Evolutionary conservation across 2,888 invertebrate genomes (phyloP), one percentile per base, ranked within the genome.

Genomic region (Watsonalla cultraria): DNA sequence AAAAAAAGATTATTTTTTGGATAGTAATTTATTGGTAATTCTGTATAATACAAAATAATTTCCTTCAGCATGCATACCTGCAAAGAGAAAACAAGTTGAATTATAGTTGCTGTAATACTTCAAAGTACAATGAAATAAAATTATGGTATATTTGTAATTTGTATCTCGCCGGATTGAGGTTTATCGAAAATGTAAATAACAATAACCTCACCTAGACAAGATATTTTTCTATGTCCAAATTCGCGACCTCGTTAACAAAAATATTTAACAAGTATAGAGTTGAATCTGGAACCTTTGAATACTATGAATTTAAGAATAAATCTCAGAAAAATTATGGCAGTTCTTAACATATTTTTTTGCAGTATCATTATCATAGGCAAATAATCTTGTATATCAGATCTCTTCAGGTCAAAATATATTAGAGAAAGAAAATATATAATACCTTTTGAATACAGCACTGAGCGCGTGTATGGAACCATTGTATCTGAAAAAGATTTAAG

Each of bases 121-220:
- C 11, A 11, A 11, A 8, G 5, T 9, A 8, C 9, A 42, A 42
- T 42, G 5, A 8, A 42, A 5, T 11, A 8, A 8, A 9, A 37
- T 5, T 37, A 37, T 4, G 2, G 8, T 50, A 47, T 51, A 52
- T 50, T 8, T 14, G 8, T 51, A 33, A n/a, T 35, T 54, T 86
- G 88, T 89, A 52, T 78, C 84, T 81, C 70, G 85, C 84, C 88
- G 89, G 91, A 91, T 91, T 91, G 91, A 88, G 89, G 87, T 76
- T 68, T 68, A 78, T 74, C 73, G 84, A 76, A 81, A 83, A 82
- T 81, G 15, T 59, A 66, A 59, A 39, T 78, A 76, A 76, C 86
- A 82, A 80, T 70, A 77, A 81, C 89, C 90, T 84, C 91, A 91
- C 91, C 91, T 85, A 89, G 89, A 80, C 84, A 77, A 85, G 83